Evolutionary conservation across 2,888 invertebrate species (phyloP), one percentile per base, ranked within the genome.

Genomic region (Monoplex corrugatus): DNA sequence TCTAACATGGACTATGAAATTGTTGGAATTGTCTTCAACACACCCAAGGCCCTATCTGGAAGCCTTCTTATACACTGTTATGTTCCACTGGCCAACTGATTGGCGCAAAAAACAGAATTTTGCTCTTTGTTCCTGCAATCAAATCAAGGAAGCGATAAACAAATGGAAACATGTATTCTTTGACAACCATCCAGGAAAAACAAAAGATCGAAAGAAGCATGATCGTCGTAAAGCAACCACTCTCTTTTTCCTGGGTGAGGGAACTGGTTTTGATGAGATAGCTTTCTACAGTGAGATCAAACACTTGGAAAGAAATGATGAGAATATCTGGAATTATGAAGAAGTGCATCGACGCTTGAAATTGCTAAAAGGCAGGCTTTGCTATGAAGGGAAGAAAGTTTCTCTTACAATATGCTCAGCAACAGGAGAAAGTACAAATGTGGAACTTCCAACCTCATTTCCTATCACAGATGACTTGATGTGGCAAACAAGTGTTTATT

Each of bases 401-500:
- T 40, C 85, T 1, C 86, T 93, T 19, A 72, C 88, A n/a, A 45
- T 92, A 35, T 68, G 90, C n/a, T 89, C 91, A 5, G 3, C 72
- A 0, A 40, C 63, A 23, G 92, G 92, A 78, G 91, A 90, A 83
- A 87, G 89, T 28, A 83, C 87, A n/a, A n/a, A 40, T 6, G 83
- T 93, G 44, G 80, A 57, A n/a, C 92, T 94, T 35, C 93, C 90
- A 40, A 93, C 93, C 50, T 91, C 92, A 5, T 83, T 92, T 38
- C 92, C 90, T n/a, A 92, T 93, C 44, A 87, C 90, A 23, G 86
- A 91, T 43, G 89, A 86, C 38, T 88, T 80, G 32, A 86, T 92
- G 90, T 93, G 92, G 92, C 91, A 93, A 80, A 94, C 93, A 84
- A 91, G 78, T 13, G 93, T 94, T n/a, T 92, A 89, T 82, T 93